Evolutionary conservation across 2,113 vertebrate genomes (phyloP), one percentile per base, ranked within the genome.

Genomic region (Misgurnus anguillicaudatus): DNA sequence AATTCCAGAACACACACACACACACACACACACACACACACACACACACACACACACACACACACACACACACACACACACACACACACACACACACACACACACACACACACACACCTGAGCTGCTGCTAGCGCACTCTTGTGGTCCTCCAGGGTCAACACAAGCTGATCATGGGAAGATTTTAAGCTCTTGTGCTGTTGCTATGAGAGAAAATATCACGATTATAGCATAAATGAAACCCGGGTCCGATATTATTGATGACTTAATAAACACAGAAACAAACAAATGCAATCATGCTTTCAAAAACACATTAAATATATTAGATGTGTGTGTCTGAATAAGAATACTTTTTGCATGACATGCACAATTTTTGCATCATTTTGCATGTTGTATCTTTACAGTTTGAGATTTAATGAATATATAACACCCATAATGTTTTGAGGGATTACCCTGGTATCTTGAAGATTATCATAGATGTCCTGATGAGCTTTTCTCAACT

Each of bases 91-190:
- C 13, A 69, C 36, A 42, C 36, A 38, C 10, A 42, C 42, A 13
- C n/a, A 45, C 67, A 21, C 48, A 14, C 55, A n/a, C 69, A 72
- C 85, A 85, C 92, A 94, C 87, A 99, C 98, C 97, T 99, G 95
- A 73, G 97, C 97, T 86, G 91, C 94, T 80, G 94, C 94, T 89
- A 99, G 95, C 42, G 97, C 96, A 91, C 95, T 98, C 95, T 97
- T 99, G 96, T 99, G 98, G 94, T 97, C 96, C 89, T 98, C 94
- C 89, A 99, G 83, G 72, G 94, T 96, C 94, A 97, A 89, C 93
- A 93, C 93, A 87, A 99, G 95, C 81, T 95, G 92, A 81, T 95
- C 92, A 76, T 98, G 97, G 19, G 95, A 87, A 19, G 92, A 90
- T 88, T 96, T 94, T 88, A 99, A 94, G 86, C 92, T 93, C 92